phyloP scores from a whole-genome alignment of 2,113 vertebrate species.

The Paedocypris sp. region DNA sequence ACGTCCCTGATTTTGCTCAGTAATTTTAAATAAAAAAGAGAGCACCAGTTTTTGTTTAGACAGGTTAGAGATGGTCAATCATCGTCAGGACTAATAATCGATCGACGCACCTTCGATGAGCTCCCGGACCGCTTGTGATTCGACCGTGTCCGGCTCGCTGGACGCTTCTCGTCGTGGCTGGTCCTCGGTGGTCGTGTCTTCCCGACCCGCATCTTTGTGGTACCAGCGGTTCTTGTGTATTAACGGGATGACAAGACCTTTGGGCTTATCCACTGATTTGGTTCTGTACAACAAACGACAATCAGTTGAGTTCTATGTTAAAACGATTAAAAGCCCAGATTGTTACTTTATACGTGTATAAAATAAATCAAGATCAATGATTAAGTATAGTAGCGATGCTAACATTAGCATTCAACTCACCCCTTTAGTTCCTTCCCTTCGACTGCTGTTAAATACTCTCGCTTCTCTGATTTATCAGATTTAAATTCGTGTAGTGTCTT shows the following conservation, averaged over 20 bases:
- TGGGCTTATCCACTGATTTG: constrained; percentile 61
- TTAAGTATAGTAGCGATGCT: neutral
- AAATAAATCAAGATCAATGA: too few species aligned
- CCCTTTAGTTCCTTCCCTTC: constrained; percentile 61
- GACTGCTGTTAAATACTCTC: constrained; percentile 61
- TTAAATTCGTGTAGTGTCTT: constrained; percentile 60
- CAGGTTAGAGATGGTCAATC: too few species aligned
- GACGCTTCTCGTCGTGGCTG: constrained; percentile 11
- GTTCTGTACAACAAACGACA: constrained; percentile 54
- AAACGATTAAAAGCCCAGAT: too few species aligned
- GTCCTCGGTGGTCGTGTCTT: neutral
- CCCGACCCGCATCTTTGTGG: constrained; percentile 31
- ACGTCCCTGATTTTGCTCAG: too few species aligned
- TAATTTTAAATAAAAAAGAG: too few species aligned
- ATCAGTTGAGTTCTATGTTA: too few species aligned
- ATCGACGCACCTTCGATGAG: constrained; percentile 69
- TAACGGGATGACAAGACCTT: constrained; percentile 74
- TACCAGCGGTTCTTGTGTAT: constrained; percentile 73
- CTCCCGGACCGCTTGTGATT: constrained; percentile 76
- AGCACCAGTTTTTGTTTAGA: too few species aligned
- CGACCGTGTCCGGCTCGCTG: constrained; percentile 51
- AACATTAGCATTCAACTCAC: constrained; percentile 39
- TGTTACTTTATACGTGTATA: too few species aligned
- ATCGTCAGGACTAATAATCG: neutral
- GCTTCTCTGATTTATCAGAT: constrained; percentile 37